Evolutionary conservation across 2,888 invertebrate species (phyloP).

Genomic region (Caenorhabditis doughertyi): DNA sequence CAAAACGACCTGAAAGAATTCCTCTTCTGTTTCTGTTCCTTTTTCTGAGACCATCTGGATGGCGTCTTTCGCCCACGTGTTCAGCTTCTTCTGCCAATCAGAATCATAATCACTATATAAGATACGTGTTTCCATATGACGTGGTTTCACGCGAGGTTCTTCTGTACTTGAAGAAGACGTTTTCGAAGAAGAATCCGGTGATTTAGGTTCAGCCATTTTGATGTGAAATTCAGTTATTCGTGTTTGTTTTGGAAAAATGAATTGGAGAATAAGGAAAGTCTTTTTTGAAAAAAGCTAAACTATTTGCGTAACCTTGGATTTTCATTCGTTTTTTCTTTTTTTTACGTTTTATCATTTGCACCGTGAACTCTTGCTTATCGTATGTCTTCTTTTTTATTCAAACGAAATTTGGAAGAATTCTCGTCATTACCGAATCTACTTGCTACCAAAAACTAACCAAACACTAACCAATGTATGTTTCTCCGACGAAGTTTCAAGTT

Average conservation of each 20-base stretch:
- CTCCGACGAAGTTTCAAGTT: neutral
- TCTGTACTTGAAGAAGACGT: constrained; percentile 11
- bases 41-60: constrained; percentile 9
- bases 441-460: constrained; percentile 15
- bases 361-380: neutral
- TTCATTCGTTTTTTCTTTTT: neutral
- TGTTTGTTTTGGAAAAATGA: neutral
- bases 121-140: constrained; percentile 36
- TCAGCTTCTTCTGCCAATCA: constrained; percentile 10
- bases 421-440: constrained; percentile 21
- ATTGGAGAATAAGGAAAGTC: neutral
- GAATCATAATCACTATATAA: constrained; percentile 41
- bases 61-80: constrained; percentile 9
- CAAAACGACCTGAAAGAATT: constrained; percentile 20
- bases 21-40: constrained; percentile 20
- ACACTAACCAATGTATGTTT: constrained; percentile 25
- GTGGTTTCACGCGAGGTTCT: constrained; percentile 30
- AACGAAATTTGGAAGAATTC: neutral
- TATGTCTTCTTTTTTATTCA: neutral
- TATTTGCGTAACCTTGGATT: no score
- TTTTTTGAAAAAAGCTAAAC: neutral
- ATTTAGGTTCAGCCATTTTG: constrained; percentile 6
- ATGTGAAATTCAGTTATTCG: neutral
- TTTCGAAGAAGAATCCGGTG: constrained; percentile 30
- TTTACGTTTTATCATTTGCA: neutral